phyloP scores from a whole-genome alignment of 2,797 vertebrate species.

The Enteromius unitaeniatus region DNA sequence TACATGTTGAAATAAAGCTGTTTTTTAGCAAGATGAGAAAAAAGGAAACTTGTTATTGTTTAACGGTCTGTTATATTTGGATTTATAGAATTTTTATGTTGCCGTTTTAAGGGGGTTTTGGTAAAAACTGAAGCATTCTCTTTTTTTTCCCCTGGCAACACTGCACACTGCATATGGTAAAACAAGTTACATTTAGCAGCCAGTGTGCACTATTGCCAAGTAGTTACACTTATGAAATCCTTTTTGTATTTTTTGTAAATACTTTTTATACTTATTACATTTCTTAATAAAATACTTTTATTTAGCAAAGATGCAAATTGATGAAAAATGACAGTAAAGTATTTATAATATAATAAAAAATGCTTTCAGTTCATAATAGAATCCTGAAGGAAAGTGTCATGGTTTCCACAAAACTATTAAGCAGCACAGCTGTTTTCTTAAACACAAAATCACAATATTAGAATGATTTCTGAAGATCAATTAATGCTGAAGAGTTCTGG shows the following conservation, averaged over 20 bases:
- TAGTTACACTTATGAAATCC: background rate
- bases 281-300: background rate
- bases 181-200: background rate
- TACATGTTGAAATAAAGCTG: background rate
- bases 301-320: background rate
- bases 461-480: background rate
- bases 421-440: background rate
- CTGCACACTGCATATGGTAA: background rate
- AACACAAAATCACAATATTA: background rate
- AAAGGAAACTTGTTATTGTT: background rate
- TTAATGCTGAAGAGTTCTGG: background rate
- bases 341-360: background rate
- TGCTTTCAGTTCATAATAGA: background rate
- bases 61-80: background rate
- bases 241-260: background rate
- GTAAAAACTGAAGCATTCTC: background rate
- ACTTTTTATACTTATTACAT: background rate
- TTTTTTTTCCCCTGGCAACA: background rate
- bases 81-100: constrained; percentile 2
- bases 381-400: background rate
- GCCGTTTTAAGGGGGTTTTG: background rate
- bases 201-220: background rate
- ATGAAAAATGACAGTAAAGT: background rate
- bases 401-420: background rate
- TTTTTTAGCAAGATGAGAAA: background rate